Conservation (phyloP, 2,113 vertebrate species). For the human (Homo sapiens) region DNA sequence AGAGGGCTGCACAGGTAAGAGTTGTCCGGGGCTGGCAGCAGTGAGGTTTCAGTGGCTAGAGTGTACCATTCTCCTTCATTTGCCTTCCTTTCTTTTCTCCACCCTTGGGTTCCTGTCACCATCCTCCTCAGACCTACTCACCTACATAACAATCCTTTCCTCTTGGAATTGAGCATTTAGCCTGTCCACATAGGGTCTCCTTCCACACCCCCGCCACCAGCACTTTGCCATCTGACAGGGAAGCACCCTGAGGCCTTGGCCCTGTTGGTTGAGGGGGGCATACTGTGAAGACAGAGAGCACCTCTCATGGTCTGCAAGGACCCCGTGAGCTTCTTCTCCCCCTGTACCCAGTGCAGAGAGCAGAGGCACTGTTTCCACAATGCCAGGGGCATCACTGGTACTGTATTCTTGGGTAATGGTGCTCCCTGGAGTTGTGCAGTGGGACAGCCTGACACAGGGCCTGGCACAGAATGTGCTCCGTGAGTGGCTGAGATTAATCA, state of each 20-base stretch:
- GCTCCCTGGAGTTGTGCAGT: neutral
- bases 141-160: neutral
- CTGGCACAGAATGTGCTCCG: neutral
- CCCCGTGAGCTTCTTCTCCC: too few relatives aligned
- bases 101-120: neutral
- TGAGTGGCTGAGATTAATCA: neutral
- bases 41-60: neutral
- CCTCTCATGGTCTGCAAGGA: neutral
- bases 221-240: too few relatives aligned
- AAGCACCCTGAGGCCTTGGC: neutral
- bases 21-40: neutral
- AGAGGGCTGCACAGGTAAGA: constrained; percentile 29
- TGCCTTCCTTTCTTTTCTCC: neutral
- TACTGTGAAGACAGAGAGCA: neutral
- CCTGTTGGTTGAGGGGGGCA: neutral
- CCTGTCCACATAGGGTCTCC: neutral
- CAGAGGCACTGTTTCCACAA: neutral
- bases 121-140: neutral
- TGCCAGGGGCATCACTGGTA: too few relatives aligned
- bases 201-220: too few relatives aligned
- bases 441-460: neutral
- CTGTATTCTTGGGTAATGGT: neutral
- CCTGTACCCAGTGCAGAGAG: neutral
- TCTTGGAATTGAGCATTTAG: neutral
- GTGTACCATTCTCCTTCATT: neutral